Evolutionary conservation across 2,113 vertebrate species (phyloP).

Genomic region (Neoarius graeffei): DNA sequence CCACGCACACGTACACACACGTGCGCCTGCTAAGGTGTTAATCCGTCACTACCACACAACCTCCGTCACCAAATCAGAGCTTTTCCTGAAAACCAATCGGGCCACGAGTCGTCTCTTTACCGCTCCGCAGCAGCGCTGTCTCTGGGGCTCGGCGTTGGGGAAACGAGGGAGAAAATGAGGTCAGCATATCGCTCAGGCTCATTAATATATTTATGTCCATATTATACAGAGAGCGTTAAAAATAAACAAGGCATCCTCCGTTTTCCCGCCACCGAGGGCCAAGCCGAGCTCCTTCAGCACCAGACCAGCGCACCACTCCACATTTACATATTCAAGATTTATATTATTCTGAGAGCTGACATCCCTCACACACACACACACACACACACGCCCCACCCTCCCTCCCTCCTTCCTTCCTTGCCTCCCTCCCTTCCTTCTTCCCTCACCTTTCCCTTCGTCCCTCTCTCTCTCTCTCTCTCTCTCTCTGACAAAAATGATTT

Average conservation of each 20-base stretch:
- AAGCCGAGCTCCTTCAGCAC: neutral
- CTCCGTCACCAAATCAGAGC: neutral
- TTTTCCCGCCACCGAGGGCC: slow-evolving; percentile 49
- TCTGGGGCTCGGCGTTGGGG: slow-evolving; percentile 17
- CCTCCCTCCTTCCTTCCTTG: slow-evolving; percentile 60
- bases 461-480: slow-evolving; percentile 36
- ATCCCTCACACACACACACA: slow-evolving; percentile 67
- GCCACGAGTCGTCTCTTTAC: neutral
- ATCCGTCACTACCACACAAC: neutral
- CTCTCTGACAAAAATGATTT: slow-evolving; percentile 73
- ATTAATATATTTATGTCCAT: slow-evolving; percentile 53
- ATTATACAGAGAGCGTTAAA: slow-evolving; percentile 56
- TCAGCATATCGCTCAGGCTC: slow-evolving; percentile 57
- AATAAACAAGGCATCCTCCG: slow-evolving; percentile 56
- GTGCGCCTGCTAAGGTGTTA: neutral
- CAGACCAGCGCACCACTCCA: slow-evolving; percentile 58
- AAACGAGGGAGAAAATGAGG: slow-evolving; percentile 38
- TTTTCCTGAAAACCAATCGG: neutral
- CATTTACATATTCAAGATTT: slow-evolving; percentile 79
- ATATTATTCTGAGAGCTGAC: slow-evolving; percentile 75
- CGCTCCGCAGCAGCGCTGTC: neutral
- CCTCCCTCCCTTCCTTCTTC: slow-evolving; percentile 57
- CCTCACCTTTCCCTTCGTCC: slow-evolving; percentile 29
- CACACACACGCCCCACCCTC: slow-evolving; percentile 56
- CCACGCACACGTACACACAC: neutral